phyloP scores from a whole-genome alignment of 2,888 invertebrate genomes.

The Napeogenes sylphis region DNA sequence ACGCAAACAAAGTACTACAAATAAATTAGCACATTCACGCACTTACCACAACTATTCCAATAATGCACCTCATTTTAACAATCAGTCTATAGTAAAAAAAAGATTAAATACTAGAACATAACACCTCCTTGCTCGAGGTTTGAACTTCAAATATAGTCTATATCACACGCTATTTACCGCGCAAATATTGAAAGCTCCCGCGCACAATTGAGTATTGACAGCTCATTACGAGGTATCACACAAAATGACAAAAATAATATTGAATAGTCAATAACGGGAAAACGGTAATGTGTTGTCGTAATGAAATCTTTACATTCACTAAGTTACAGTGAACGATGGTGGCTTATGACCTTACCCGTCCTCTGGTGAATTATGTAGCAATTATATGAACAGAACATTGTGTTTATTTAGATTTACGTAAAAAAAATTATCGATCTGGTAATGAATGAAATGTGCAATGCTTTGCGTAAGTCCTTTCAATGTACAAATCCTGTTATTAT shows the following conservation, averaged over 20 bases:
- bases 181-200: not conserved
- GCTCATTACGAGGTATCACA: not conserved
- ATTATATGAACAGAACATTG: constrained; percentile 9
- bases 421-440: constrained; percentile 3
- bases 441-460: constrained; percentile 1
- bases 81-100: not conserved
- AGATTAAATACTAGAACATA: not conserved
- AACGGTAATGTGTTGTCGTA: constrained; percentile 7
- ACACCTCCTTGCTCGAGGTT: not conserved
- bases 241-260: not conserved
- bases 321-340: constrained; percentile 13
- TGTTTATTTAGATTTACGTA: constrained; percentile 3
- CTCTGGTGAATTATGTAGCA: constrained; percentile 13
- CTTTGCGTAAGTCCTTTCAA: not conserved
- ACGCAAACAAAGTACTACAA: too few relatives aligned
- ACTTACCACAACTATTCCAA: too few relatives aligned
- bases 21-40: too few relatives aligned
- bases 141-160: constrained; percentile 1
- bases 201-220: not conserved
- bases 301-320: constrained; percentile 17
- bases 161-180: not conserved
- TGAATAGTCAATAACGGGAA: not conserved
- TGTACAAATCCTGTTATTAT: not conserved
- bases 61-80: too few relatives aligned
- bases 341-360: constrained; percentile 19